These are phyloP conservation scores for Limnephilus lunatus DNA, from an alignment of 2,888 invertebrate genomes.

Conservation along the genomic window DNA sequence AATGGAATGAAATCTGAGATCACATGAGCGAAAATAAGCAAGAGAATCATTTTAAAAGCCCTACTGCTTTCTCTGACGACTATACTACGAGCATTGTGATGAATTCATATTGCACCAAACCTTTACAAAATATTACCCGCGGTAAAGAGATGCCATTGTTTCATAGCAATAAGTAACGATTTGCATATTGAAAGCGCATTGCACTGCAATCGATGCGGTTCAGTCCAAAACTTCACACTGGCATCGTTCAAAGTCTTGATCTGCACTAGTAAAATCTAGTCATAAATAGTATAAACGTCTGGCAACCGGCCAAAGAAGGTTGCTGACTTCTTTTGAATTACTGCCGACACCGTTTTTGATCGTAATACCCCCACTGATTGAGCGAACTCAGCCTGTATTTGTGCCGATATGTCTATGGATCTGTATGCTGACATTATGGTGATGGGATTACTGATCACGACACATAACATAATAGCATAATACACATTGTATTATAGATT, in stretches of 20 bases:
- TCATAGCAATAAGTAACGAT: neutral
- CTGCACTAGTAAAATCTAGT: neutral
- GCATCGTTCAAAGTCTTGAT: slow-evolving; percentile 6
- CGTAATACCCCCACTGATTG: slow-evolving; percentile 41
- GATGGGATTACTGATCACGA: neutral
- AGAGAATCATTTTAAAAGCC: neutral
- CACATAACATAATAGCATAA: neutral
- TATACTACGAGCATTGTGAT: neutral
- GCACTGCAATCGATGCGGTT: neutral
- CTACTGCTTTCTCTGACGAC: neutral
- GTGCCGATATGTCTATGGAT: neutral
- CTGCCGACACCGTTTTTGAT: slow-evolving; percentile 35
- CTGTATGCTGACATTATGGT: neutral
- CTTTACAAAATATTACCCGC: neutral
- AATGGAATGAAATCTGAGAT: neutral
- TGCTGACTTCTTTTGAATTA: slow-evolving; percentile 55
- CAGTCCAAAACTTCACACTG: neutral
- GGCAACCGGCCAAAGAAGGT: slow-evolving; percentile 55
- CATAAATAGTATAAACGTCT: slow-evolving; percentile 22
- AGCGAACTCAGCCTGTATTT: neutral
- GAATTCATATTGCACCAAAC: neutral
- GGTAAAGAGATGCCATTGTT: neutral
- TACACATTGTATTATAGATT: neutral
- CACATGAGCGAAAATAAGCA: neutral
- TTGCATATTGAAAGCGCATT: neutral